phyloP scores from a whole-genome alignment of 64 coral and sea anemone genomes.

The Montipora efflorescens region DNA sequence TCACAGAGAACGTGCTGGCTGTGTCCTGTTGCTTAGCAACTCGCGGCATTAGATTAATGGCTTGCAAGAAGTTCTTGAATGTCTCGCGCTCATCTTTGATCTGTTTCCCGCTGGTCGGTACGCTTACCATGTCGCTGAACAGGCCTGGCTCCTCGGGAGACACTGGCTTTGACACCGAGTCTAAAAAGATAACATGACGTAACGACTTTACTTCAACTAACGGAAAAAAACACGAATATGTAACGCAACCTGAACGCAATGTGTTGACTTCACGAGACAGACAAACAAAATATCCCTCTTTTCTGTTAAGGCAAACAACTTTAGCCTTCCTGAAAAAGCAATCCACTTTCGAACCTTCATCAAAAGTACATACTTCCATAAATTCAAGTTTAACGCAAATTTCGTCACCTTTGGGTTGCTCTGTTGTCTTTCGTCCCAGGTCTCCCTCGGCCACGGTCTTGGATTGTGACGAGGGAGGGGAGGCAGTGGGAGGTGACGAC shows the following conservation, averaged over 20 bases:
- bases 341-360: not conserved
- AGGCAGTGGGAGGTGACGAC: conserved; percentile 80
- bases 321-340: not conserved
- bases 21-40: conserved; percentile 68
- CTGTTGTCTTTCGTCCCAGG: conserved; percentile 13
- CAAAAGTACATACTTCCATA: not conserved
- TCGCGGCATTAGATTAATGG: conserved; percentile 81
- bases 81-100: conserved; percentile 96
- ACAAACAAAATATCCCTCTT: not conserved
- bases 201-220: not conserved
- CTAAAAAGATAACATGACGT: not conserved
- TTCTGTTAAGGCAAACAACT: not conserved
- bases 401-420: conserved; percentile 12
- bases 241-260: too few species aligned
- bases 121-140: conserved; percentile 93
- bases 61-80: conserved; percentile 91
- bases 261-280: too few species aligned
- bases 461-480: conserved; percentile 58
- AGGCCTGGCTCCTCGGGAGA: conserved; percentile 27
- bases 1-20: conserved; percentile 79
- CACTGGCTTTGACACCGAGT: not conserved
- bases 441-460: conserved; percentile 3
- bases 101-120: conserved; percentile 99
- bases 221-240: not conserved
- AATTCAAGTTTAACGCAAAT: not conserved